Base-by-base conservation (phyloP, 2,797 vertebrate genomes). In the Diplodus puntazzo region DNA sequence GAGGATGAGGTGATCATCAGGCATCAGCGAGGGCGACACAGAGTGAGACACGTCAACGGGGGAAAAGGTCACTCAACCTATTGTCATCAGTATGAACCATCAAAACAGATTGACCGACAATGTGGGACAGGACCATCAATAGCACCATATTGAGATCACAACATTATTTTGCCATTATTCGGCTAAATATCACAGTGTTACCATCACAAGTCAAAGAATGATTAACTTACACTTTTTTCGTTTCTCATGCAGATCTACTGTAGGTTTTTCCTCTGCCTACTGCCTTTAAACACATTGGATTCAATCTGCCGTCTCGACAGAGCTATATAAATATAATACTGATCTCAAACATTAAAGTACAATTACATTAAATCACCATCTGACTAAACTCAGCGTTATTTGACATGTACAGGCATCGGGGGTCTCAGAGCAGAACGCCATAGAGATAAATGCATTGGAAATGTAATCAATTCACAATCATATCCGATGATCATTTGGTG, bases 131-230 rank as follows among this genome's bases (percentile, higher is more conserved):
- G 67, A 89, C 85, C 90, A 89, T 89, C 88, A 87, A 92, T 84
- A 90, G 89, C 85, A 93, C 89, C 91, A 90, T 86, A 89, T 73
- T 89, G 88, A 89, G 89, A 92, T 88, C 88, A 93, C 91, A 86
- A 93, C 87, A 90, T 88, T 86, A 80, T 84, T 84, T 27, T 77
- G 89, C 87, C 86, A 70, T 83, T 71, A 87, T 76, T 68, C 20
- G 75, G 89, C 90, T 88, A 89, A 91, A 92, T 87, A 92, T 94
- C 92, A 94, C 92, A 93, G 91, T 92, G 92, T 92, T 92, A 92
- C 87, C 90, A 93, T 88, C 90, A 94, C 90, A 89, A 89, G 80
- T 89, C 89, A 91, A 93, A 90, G 88, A 90, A 88, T 77, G 79
- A 88, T 84, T 78, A 87, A 92, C 87, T 80, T 88, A 90, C 90